These are phyloP conservation scores for Herminia tarsipennalis DNA, from an alignment of 2,888 invertebrate genomes.

Conservation along the genomic window DNA sequence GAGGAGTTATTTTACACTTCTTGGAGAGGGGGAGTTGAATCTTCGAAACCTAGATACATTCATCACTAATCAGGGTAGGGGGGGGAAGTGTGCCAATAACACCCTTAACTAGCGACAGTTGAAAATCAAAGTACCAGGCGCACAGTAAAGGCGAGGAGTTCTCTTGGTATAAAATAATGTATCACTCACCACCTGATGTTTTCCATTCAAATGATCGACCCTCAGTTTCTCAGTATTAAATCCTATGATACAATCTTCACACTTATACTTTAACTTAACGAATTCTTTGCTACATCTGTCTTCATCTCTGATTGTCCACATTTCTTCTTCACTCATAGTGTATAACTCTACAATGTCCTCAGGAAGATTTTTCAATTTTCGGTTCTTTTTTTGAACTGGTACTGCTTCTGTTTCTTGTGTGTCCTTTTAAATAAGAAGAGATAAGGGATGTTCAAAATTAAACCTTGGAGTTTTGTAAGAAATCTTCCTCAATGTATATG, in stretches of 20 bases:
- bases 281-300: slow-evolving; percentile 62
- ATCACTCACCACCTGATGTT: slow-evolving; percentile 62
- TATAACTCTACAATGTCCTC: slow-evolving; percentile 60
- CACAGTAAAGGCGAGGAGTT: too few relatives aligned
- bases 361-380: slow-evolving; percentile 67
- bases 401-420: background rate
- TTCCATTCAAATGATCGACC: slow-evolving; percentile 60
- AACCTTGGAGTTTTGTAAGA: too few relatives aligned
- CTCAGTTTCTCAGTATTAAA: slow-evolving; percentile 66
- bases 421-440: background rate
- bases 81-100: too few relatives aligned
- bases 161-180: too few relatives aligned
- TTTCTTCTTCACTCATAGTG: slow-evolving; percentile 65
- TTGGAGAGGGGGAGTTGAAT: too few relatives aligned
- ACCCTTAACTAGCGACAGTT: too few relatives aligned
- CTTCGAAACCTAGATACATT: too few relatives aligned
- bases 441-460: too few relatives aligned
- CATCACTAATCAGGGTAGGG: too few relatives aligned
- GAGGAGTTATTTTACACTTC: too few relatives aligned
- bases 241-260: slow-evolving; percentile 58
- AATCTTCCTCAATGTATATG: too few relatives aligned
- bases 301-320: slow-evolving; percentile 57
- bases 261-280: slow-evolving; percentile 55
- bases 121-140: too few relatives aligned
- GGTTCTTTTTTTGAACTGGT: slow-evolving; percentile 13